phyloP scores from a whole-genome alignment of 1,140 invertebrate genomes.

The Brevipalpus yothersi region DNA sequence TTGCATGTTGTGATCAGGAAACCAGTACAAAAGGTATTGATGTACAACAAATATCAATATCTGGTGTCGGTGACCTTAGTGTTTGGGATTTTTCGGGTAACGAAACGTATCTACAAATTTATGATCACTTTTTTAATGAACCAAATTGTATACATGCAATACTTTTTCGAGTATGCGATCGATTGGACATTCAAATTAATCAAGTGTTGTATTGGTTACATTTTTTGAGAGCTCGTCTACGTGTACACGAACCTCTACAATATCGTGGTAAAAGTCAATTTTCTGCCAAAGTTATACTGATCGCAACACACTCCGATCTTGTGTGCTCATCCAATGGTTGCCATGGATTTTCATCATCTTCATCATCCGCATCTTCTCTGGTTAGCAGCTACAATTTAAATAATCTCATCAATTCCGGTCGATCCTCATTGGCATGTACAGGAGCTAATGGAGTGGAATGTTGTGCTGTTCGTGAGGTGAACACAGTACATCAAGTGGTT shows the following conservation, averaged over 20 bases:
- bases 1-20: slow-evolving; percentile 15
- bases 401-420: neutral
- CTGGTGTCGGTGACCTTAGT: slow-evolving; percentile 35
- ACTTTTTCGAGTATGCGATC: slow-evolving; percentile 44
- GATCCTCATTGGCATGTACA: slow-evolving; percentile 12
- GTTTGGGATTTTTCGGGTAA: slow-evolving; percentile 63
- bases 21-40: slow-evolving; percentile 40
- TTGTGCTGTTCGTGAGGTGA: slow-evolving; percentile 27
- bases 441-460: slow-evolving; percentile 30
- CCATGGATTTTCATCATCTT: neutral
- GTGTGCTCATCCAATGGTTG: slow-evolving; percentile 12
- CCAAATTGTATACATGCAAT: slow-evolving; percentile 39
- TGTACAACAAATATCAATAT: slow-evolving; percentile 30
- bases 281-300: slow-evolving; percentile 27
- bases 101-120: slow-evolving; percentile 46
- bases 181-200: slow-evolving; percentile 39
- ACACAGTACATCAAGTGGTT: slow-evolving; percentile 23
- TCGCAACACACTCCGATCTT: slow-evolving; percentile 39
- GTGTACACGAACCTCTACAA: slow-evolving; percentile 34
- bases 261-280: slow-evolving; percentile 27
- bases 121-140: slow-evolving; percentile 43
- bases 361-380: too few species aligned
- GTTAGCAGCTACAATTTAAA: neutral
- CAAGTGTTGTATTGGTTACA: slow-evolving; percentile 54
- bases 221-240: slow-evolving; percentile 45